These are phyloP conservation scores for Torymus auratus DNA, from an alignment of 2,888 invertebrate genomes.

Conservation along the genomic window DNA sequence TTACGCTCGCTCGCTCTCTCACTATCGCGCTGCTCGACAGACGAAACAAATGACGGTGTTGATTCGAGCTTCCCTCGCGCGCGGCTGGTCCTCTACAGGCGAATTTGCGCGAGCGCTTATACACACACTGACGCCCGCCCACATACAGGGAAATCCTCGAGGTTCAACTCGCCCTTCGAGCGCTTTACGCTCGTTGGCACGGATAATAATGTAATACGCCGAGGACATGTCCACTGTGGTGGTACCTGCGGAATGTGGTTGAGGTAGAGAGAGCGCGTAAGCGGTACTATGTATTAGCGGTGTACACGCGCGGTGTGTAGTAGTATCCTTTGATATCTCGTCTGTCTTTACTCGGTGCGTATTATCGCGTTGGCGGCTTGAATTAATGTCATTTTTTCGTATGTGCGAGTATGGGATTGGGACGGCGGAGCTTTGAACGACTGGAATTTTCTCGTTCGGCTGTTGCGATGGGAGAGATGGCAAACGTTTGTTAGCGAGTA, in stretches of 20 bases:
- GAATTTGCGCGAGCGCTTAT: too few species aligned
- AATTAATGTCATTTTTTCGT: conserved; percentile 59
- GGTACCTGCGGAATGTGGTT: conserved; percentile 63
- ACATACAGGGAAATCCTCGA: conserved; percentile 16
- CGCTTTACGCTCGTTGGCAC: conserved; percentile 68
- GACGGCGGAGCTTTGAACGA: conserved; percentile 16
- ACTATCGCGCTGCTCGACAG: background rate
- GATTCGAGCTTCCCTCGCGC: conserved; percentile 29
- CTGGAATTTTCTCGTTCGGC: conserved; percentile 28
- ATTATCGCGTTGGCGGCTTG: conserved; percentile 23
- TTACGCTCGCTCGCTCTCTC: background rate
- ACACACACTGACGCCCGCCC: too few species aligned
- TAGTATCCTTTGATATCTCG: conserved; percentile 65
- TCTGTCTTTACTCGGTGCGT: conserved; percentile 52
- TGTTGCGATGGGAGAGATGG: background rate
- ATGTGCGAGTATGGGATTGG: background rate
- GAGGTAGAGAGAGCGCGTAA: background rate
- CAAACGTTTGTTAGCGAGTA: conserved; percentile 2
- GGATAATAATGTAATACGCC: conserved; percentile 68
- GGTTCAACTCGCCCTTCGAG: conserved; percentile 27
- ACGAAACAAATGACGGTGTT: conserved; percentile 45
- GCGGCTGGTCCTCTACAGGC: background rate
- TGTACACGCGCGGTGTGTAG: too few species aligned
- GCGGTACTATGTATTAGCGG: conserved; percentile 62
- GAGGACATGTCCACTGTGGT: conserved; percentile 64